Conservation (phyloP, 2,888 invertebrate species). For the Cordilura impudica region DNA sequence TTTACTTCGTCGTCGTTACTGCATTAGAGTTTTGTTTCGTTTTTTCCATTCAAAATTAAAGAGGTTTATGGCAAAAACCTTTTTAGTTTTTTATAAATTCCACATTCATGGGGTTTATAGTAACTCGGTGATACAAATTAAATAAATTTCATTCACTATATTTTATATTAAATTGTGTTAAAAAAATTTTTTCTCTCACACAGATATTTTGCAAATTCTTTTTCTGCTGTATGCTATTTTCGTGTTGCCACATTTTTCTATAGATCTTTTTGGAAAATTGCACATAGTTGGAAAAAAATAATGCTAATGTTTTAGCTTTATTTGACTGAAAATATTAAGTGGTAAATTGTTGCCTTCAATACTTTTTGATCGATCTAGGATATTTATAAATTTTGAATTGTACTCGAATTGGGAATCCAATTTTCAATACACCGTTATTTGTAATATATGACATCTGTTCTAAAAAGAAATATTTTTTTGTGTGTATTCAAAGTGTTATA, state of each 20-base stretch:
- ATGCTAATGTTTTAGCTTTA: not conserved
- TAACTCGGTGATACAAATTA: conserved; percentile 31
- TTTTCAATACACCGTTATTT: too few species aligned
- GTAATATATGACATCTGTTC: too few species aligned
- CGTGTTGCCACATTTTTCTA: not conserved
- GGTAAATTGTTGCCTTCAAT: too few species aligned
- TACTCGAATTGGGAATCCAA: too few species aligned
- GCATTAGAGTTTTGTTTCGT: conserved; percentile 47
- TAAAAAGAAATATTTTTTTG: too few species aligned
- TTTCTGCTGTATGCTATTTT: conserved; percentile 18
- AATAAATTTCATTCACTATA: conserved; percentile 51
- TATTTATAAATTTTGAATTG: too few species aligned
- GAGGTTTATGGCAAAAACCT: conserved; percentile 30
- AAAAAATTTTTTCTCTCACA: conserved; percentile 46
- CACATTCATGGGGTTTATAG: conserved; percentile 39
- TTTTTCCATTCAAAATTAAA: conserved; percentile 62
- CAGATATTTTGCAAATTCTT: conserved; percentile 48
- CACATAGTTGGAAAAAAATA: conserved; percentile 7
- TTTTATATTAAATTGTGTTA: conserved; percentile 29
- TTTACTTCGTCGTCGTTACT: conserved; percentile 61
- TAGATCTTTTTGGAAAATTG: not conserved
- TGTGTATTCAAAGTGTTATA: too few species aligned
- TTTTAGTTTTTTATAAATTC: conserved; percentile 49
- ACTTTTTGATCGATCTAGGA: too few species aligned
- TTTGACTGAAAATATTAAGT: too few species aligned